Conservation (phyloP, 2,888 invertebrate species). For the Calameuta idolon region DNA sequence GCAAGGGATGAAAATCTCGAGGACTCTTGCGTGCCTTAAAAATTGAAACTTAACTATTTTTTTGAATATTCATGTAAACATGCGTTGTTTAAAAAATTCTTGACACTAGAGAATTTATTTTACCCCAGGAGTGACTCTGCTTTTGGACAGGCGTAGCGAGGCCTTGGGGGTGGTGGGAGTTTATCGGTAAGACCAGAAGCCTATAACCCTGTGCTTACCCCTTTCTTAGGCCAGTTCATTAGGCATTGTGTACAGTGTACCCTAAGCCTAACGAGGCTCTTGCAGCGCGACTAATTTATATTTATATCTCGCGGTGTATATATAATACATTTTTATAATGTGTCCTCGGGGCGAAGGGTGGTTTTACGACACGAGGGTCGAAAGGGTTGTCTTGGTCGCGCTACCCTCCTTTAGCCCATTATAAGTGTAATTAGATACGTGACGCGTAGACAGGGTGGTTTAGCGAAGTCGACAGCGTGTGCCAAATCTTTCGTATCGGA, state of each 20-base stretch:
- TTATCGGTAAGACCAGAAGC: constrained; percentile 6
- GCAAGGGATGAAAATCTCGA: constrained; percentile 36
- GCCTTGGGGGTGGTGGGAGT: background rate
- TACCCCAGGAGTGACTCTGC: background rate
- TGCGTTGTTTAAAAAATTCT: too few species aligned
- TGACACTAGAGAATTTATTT: background rate
- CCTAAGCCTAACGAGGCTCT: constrained; percentile 30
- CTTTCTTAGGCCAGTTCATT: constrained; percentile 27
- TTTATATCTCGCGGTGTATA: constrained; percentile 40
- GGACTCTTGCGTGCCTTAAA: background rate
- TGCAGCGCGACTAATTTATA: constrained; percentile 39
- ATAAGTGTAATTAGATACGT: constrained; percentile 28
- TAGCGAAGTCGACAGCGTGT: constrained; percentile 6
- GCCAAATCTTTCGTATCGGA: background rate
- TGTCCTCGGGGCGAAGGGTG: constrained; percentile 35
- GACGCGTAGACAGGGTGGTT: constrained; percentile 21
- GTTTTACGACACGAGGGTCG: constrained; percentile 26
- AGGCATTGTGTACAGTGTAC: constrained; percentile 30
- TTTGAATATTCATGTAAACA: too few species aligned
- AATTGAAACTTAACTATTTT: too few species aligned
- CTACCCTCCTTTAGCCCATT: constrained; percentile 25
- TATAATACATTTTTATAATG: constrained; percentile 45
- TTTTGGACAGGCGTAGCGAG: background rate
- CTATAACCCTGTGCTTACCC: constrained; percentile 6
- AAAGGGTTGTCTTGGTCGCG: constrained; percentile 28